Evolutionary conservation across 1,140 invertebrate genomes (phyloP).

Genomic region (Agrypnia vestita): DNA sequence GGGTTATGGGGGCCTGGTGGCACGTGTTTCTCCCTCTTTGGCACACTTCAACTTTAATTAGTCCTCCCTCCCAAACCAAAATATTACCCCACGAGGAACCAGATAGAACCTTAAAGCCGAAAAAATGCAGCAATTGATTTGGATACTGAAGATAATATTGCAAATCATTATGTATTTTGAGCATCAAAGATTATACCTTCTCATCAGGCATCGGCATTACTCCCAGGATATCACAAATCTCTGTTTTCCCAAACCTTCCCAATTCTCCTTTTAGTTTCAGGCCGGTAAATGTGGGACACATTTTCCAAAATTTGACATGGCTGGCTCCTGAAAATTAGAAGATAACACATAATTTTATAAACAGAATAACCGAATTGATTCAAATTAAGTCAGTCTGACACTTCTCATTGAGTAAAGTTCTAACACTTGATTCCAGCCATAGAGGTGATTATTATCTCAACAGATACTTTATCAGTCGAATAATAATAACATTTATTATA

Average conservation of each 20-base stretch:
- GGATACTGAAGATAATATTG: background rate
- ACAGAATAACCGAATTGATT: too few species aligned
- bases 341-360: too few species aligned
- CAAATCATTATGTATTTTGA: conserved; percentile 7
- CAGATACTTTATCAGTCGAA: too few species aligned
- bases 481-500: too few species aligned
- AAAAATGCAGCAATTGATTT: background rate
- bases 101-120: conserved; percentile 80
- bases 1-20: conserved; percentile 81
- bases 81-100: conserved; percentile 93
- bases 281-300: conserved; percentile 91
- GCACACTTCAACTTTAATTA: conserved; percentile 88
- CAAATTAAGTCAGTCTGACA: too few species aligned
- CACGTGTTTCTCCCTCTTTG: conserved; percentile 80
- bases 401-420: too few species aligned
- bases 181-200: conserved; percentile 74
- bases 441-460: too few species aligned
- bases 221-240: conserved; percentile 90
- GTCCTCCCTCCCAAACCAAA: conserved; percentile 88
- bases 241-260: conserved; percentile 91
- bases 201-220: conserved; percentile 89
- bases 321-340: conserved; percentile 67
- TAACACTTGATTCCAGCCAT: too few species aligned
- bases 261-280: conserved; percentile 89
- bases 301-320: conserved; percentile 96